A percentile compares a stretch with the other conserved stretches of the same genome.
phyloP scores from a whole-genome alignment of 2,888 invertebrate genomes.

The Mystacides longicornis region DNA sequence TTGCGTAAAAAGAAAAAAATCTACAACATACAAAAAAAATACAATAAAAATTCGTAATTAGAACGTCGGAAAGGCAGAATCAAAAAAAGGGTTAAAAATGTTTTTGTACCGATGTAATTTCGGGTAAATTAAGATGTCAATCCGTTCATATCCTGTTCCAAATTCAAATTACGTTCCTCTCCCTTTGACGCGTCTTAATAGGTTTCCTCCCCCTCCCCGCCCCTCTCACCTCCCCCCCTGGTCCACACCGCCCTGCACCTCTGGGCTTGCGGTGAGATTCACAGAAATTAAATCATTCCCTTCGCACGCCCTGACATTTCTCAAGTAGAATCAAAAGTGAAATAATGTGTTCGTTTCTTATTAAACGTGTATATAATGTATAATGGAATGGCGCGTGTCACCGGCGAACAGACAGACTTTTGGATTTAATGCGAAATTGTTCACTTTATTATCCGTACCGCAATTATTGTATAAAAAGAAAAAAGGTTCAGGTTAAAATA shows the following conservation, averaged over 20 bases:
- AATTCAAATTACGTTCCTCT: constrained; percentile 26
- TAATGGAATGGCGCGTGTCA: background rate
- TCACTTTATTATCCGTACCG: too few relatives aligned
- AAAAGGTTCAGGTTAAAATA: too few relatives aligned
- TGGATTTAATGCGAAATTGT: constrained; percentile 8
- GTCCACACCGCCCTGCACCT: constrained; percentile 5
- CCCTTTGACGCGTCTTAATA: constrained; percentile 27
- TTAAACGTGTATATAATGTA: background rate
- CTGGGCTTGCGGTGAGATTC: background rate
- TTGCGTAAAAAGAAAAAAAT: too few relatives aligned
- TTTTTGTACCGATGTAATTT: constrained; percentile 15
- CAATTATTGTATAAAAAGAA: too few relatives aligned
- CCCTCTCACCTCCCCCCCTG: constrained; percentile 9
- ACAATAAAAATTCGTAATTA: background rate
- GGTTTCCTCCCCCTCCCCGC: constrained; percentile 14
- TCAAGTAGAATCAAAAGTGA: constrained; percentile 6
- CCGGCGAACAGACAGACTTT: background rate
- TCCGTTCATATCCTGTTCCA: constrained; percentile 20
- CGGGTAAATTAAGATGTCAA: background rate
- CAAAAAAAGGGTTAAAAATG: constrained; percentile 4
- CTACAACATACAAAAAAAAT: too few relatives aligned
- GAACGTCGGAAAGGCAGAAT: background rate
- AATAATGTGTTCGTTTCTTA: constrained; percentile 3
- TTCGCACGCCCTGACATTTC: constrained; percentile 3
- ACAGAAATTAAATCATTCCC: constrained; percentile 5